Conservation (phyloP, 2,797 vertebrate species). For the Amazona finschi region DNA sequence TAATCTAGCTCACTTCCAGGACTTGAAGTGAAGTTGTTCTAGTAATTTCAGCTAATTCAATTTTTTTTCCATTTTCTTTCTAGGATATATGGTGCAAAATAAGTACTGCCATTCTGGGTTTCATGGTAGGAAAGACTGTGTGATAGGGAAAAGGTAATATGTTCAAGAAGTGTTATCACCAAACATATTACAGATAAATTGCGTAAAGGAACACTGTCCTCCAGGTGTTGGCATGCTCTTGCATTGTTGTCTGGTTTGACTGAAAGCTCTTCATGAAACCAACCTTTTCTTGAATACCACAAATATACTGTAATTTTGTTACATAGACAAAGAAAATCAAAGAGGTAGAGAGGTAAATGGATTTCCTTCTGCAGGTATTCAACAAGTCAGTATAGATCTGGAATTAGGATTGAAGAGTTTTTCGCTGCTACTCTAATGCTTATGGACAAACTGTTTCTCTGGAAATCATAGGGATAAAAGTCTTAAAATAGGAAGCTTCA, state of each 20-base stretch:
- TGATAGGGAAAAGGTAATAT: background rate
- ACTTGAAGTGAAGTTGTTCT: background rate
- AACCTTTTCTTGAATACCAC: background rate
- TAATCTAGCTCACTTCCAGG: background rate
- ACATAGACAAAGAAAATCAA: background rate
- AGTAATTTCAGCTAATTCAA: background rate
- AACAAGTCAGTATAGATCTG: background rate
- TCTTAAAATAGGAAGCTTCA: background rate
- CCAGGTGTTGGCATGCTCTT: background rate
- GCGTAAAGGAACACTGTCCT: background rate
- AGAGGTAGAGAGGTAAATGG: background rate
- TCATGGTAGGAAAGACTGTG: background rate
- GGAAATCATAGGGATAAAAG: background rate
- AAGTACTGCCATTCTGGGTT: background rate
- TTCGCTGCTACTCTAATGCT: background rate
- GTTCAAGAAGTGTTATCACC: background rate
- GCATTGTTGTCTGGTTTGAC: background rate
- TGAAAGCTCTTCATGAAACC: background rate
- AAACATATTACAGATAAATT: background rate
- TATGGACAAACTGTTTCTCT: background rate
- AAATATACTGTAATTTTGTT: background rate
- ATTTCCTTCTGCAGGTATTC: background rate
- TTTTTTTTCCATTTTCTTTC: background rate
- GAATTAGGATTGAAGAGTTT: background rate
- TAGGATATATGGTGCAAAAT: background rate